Percentiles rank a stretch among this genome's conserved stretches.
phyloP scores from a whole-genome alignment of 2,797 vertebrate genomes.

The Varecia variegata region DNA sequence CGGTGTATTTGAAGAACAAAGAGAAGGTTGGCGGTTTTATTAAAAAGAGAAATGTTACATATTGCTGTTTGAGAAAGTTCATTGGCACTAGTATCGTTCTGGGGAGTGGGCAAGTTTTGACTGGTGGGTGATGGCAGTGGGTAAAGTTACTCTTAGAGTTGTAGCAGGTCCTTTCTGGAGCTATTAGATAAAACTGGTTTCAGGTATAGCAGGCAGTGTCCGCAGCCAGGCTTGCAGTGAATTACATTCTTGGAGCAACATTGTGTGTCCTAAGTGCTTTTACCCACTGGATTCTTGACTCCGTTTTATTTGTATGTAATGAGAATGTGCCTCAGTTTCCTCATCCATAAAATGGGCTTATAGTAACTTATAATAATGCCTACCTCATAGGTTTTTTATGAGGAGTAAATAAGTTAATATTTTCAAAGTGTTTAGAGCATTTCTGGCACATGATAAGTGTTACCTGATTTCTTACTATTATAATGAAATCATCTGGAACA shows the following conservation, averaged over 20 bases:
- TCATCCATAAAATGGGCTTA: background rate
- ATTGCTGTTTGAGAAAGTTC: background rate
- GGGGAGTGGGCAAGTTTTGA: background rate
- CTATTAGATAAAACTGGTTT: background rate
- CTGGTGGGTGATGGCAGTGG: too few species aligned
- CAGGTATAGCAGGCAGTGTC: background rate
- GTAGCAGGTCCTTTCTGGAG: background rate
- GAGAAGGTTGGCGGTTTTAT: background rate
- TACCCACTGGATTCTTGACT: background rate
- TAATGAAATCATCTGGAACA: background rate
- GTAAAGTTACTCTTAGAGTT: background rate
- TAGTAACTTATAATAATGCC: background rate
- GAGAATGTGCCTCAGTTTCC: background rate
- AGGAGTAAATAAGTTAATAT: background rate
- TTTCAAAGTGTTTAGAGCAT: background rate
- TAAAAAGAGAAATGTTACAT: background rate
- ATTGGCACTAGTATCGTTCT: background rate
- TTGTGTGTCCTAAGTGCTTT: background rate
- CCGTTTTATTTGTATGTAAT: background rate
- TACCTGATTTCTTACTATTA: background rate
- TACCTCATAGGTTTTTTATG: background rate
- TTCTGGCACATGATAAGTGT: background rate
- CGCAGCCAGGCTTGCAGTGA: background rate
- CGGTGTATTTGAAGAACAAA: background rate
- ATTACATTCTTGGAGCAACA: background rate